Evolutionary conservation across 1,140 invertebrate species (phyloP), one percentile per base, ranked within the genome.

Genomic region (Ips nitidus): DNA sequence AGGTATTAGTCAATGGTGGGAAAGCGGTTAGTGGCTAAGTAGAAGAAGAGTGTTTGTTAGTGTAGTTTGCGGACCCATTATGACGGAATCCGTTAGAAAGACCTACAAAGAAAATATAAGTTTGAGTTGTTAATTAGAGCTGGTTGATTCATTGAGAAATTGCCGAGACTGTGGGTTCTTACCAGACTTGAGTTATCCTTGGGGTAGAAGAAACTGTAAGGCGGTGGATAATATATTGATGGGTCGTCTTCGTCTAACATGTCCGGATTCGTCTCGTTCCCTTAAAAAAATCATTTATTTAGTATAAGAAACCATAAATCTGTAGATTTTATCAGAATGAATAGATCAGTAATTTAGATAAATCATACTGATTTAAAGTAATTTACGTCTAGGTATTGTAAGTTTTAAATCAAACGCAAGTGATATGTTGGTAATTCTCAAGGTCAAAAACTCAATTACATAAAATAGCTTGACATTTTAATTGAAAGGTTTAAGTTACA

Each of bases 191-290:
- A 91, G 1, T 88, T 84, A 79, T 94, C 93, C 74, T 85, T 88
- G 70, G 84, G 85, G 80, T 93, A 94, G 67, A 89, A 88, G 82
- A 94, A 94, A 81, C 91, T 93, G 82, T 94, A 94, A 1, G 91
- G 90, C 73, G 92, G 92, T 69, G 92, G 92, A 85, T 94, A 94
- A 76, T 94, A 94, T 22, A 94, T 89, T 59, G 92, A 93, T 75
- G 92, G 92, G 82, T 94, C 92, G 80, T 93, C 91, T 80, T 93
- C 91, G 82, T 94, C 92, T n/a, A 66, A 40, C 4, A 66, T 59
- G 77, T 90, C 89, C 56, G 89, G 86, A 75, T 90, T 89, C 52
- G 89, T 88, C 72, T 86, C 84, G 80, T 91, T 92, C 75, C 66
- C 70, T 58, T 58, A 39, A 53, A 56, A 52, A 36, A 62, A 22